A percentile compares a stretch with the other conserved stretches of the same genome.
Conservation (phyloP, 2,113 vertebrate genomes). For the Calidris pygmaea region DNA sequence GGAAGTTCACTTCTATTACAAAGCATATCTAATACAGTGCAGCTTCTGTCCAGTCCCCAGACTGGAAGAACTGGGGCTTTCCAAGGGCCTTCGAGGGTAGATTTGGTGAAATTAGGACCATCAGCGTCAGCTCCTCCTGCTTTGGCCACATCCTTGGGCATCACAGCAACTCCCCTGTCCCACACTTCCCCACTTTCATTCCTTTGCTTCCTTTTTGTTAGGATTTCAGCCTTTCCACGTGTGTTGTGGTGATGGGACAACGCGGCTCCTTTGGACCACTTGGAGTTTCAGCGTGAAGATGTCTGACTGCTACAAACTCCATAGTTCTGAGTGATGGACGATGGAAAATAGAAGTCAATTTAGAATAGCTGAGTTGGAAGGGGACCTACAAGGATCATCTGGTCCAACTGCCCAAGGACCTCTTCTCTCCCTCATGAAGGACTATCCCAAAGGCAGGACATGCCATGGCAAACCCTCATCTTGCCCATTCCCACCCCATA, state of each 20-base stretch:
- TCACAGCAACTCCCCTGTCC: not conserved
- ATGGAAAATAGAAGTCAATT: not conserved
- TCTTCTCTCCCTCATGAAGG: not conserved
- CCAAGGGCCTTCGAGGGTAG: not conserved
- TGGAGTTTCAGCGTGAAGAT: fast-evolving
- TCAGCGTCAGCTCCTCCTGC: not conserved
- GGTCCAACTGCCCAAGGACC: not conserved
- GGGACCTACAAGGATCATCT: not conserved
- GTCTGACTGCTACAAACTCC: not conserved
- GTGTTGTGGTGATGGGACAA: fast-evolving
- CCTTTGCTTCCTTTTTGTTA: not conserved
- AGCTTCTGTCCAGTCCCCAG: not conserved
- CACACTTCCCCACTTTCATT: not conserved
- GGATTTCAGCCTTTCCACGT: not conserved
- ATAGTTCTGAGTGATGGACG: not conserved
- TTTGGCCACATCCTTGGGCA: not conserved
- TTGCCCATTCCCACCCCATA: not conserved
- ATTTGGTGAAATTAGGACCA: not conserved
- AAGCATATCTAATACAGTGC: not conserved
- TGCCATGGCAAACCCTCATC: not conserved
- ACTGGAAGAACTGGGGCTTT: not conserved
- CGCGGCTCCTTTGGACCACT: not conserved
- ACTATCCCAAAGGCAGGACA: not conserved
- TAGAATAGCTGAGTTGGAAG: not conserved
- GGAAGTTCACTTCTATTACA: not conserved